Base-by-base conservation (phyloP, 1,140 invertebrate species). In the Orius laevigatus region DNA sequence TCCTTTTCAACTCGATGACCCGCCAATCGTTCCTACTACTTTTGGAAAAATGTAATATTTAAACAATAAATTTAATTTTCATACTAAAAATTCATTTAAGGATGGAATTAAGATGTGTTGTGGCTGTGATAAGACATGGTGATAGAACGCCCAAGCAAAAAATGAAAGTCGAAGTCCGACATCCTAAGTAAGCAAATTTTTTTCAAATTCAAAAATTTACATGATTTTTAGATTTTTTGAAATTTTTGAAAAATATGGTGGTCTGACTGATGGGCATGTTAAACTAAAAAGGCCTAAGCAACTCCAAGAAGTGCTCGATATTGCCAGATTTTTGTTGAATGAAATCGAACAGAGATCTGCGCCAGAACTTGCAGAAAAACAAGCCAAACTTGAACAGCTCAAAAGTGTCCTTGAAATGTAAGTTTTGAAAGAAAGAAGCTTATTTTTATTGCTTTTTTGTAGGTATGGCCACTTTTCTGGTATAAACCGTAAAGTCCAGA, bases 391-490 rank as follows among this genome's bases (percentile, higher is more conserved):
- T 48, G 91, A 97, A 62, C 96, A 99, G 64, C 71, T 99, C 1
- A 97, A 98, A 67, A 85, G 87, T 58, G 96, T 99, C 38, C 68
- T 99, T 6, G 96, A 99, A 78, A 99, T 99, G 96, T 95, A 69
- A 70, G 74, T 69, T 49, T 45, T 45, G 16, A 3, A 38, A n/a
- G n/a, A n/a, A 8, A 34, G 33, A n/a, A 8, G 33, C 8, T 38
- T 38, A 50, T 54, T 53, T 42, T 53, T 56, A 34, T 46, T 33
- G 50, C 8, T 43, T 33, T 50, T 40, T 52, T 56, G 51, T 32
- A 93, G 89, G 89, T 96, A 99, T 68, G 95, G 96, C 0, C 93
- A 98, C 69, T 99, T 99, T 69, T 98, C 93, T 35, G 96, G 96
- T 12, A 99, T 99, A 54, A 99, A 99, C 74, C 78, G 96, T 41